Conservation (phyloP, 2,888 invertebrate genomes). For the Leucophora obtusa region DNA sequence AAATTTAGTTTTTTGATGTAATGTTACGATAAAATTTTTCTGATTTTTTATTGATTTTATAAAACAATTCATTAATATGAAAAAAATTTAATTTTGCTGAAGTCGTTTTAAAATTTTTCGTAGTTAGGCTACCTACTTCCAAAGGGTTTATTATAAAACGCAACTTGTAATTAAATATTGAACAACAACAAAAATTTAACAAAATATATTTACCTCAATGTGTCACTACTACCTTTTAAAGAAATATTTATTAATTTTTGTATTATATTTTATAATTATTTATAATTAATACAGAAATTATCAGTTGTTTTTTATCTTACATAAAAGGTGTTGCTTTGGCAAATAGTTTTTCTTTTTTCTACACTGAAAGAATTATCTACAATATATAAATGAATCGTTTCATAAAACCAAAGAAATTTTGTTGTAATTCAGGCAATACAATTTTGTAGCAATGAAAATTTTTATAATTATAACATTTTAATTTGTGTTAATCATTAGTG, state of each 20-base stretch:
- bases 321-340: constrained; percentile 55
- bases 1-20: no score
- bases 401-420: background rate
- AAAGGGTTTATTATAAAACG: no score
- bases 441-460: no score
- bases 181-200: background rate
- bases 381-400: background rate
- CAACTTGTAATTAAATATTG: constrained; percentile 2
- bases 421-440: no score
- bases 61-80: no score
- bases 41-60: no score
- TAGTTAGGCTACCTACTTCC: no score
- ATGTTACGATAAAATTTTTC: no score
- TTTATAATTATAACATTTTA: no score
- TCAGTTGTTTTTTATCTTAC: constrained; percentile 53
- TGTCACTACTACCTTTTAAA: constrained; percentile 2
- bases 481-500: no score
- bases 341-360: constrained; percentile 13
- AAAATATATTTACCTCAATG: background rate
- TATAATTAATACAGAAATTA: constrained; percentile 58
- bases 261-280: constrained; percentile 53
- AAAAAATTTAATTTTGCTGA: no score
- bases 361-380: background rate
- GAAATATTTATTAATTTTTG: constrained; percentile 28
- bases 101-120: no score